A percentile compares a stretch with the other conserved stretches of the same genome.
These are phyloP conservation scores for Ennomos fuscantarius DNA, from an alignment of 2,888 invertebrate species.

Conservation along the genomic window DNA sequence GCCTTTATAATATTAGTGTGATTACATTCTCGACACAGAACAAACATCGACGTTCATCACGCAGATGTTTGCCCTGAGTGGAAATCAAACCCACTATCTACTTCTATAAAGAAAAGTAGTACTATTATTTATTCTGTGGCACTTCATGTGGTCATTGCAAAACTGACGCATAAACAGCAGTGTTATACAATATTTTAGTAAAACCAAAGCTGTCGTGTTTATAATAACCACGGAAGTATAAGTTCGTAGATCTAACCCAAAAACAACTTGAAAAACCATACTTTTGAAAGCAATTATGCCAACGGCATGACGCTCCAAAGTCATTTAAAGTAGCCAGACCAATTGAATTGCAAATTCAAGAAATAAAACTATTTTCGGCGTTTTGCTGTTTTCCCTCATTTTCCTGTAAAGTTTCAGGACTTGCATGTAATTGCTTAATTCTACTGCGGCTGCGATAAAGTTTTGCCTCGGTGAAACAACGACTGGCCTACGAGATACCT, in stretches of 20 bases:
- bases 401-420: slow-evolving; percentile 65
- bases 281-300: slow-evolving; percentile 22
- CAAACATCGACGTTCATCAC: too few species aligned
- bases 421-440: slow-evolving; percentile 79
- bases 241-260: not conserved
- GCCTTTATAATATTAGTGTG: too few species aligned
- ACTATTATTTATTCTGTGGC: too few species aligned
- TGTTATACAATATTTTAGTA: too few species aligned
- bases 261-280: not conserved
- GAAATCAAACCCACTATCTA: too few species aligned
- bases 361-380: slow-evolving; percentile 69
- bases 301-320: slow-evolving; percentile 33
- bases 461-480: slow-evolving; percentile 49
- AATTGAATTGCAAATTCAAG: slow-evolving; percentile 74
- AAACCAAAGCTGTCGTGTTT: too few species aligned
- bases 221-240: not conserved
- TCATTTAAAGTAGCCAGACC: slow-evolving; percentile 55
- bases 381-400: slow-evolving; percentile 66
- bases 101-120: too few species aligned
- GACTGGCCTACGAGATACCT: slow-evolving; percentile 44
- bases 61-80: too few species aligned
- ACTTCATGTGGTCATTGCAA: too few species aligned
- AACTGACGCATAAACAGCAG: too few species aligned
- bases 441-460: slow-evolving; percentile 62
- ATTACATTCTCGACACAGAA: too few species aligned